A percentile compares a stretch with the other conserved stretches of the same genome.
phyloP scores from a whole-genome alignment of 1,140 invertebrate species.

The Cephus cinctus region DNA sequence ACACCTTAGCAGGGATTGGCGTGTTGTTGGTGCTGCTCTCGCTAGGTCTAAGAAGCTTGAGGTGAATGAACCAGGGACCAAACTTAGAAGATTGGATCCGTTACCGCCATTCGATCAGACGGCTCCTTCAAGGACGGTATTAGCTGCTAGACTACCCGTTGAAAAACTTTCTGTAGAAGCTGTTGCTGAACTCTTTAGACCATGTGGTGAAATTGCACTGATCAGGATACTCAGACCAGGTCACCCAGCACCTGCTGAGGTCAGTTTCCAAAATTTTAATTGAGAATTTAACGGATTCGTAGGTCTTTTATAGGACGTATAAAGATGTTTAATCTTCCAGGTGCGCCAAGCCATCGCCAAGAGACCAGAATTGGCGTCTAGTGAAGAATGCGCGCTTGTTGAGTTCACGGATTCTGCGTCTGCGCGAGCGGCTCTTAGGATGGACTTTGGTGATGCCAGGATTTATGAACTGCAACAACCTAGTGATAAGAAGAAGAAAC shows the following conservation, averaged over 20 bases:
- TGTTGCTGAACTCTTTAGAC: slow-evolving; percentile 83
- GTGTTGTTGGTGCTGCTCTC: slow-evolving; percentile 83
- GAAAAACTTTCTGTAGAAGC: slow-evolving; percentile 83
- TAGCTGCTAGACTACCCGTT: slow-evolving; percentile 82
- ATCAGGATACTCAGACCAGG: slow-evolving; percentile 83
- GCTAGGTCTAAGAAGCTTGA: slow-evolving; percentile 77
- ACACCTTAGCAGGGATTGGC: slow-evolving; percentile 90
- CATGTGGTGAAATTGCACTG: slow-evolving; percentile 84
- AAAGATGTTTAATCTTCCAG: slow-evolving; percentile 20
- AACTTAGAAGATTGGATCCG: slow-evolving; percentile 81
- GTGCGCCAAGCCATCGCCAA: slow-evolving; percentile 85
- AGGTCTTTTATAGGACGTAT: neutral
- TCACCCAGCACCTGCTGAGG: slow-evolving; percentile 83
- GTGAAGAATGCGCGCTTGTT: slow-evolving; percentile 81
- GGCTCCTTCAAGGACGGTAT: slow-evolving; percentile 83
- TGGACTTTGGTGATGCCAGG: slow-evolving; percentile 46
- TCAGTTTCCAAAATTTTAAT: slow-evolving; percentile 17
- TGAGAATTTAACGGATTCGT: neutral
- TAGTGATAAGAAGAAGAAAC: slow-evolving; percentile 46
- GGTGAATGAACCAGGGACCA: slow-evolving; percentile 88
- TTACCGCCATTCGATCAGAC: slow-evolving; percentile 89
- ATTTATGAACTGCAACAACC: slow-evolving; percentile 56
- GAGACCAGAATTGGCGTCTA: slow-evolving; percentile 77
- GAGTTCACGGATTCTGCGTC: slow-evolving; percentile 87
- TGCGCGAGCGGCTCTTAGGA: slow-evolving; percentile 75